phyloP scores from a whole-genome alignment of 2,888 invertebrate genomes.

The Biston stratarius region DNA sequence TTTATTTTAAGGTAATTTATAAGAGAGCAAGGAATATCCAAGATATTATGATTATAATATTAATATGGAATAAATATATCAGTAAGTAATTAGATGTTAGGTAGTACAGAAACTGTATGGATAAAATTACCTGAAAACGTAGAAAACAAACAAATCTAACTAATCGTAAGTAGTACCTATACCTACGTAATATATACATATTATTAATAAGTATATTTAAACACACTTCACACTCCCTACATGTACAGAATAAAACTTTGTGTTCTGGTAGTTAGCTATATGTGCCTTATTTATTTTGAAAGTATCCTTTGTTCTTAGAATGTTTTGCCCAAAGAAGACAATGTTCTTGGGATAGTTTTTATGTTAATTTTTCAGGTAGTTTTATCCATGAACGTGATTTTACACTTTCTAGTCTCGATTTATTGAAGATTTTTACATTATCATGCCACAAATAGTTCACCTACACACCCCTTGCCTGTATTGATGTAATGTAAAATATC shows the following conservation, averaged over 20 bases:
- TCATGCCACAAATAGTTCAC: constrained; percentile 44
- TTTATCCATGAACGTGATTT: constrained; percentile 65
- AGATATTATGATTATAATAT: constrained; percentile 79
- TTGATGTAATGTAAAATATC: constrained; percentile 14
- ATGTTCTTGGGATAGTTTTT: not conserved
- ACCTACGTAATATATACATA: too few relatives aligned
- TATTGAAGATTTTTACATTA: constrained; percentile 66
- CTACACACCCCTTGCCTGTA: constrained; percentile 36
- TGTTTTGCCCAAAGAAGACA: too few relatives aligned
- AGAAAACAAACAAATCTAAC: not conserved
- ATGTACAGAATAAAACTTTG: too few relatives aligned
- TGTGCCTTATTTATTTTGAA: not conserved
- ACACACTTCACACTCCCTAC: too few relatives aligned
- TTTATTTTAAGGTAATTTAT: constrained; percentile 78
- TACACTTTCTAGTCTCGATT: constrained; percentile 84
- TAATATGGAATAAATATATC: constrained; percentile 63
- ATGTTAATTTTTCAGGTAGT: constrained; percentile 58
- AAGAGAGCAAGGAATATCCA: constrained; percentile 83
- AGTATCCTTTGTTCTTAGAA: not conserved
- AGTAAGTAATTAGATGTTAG: constrained; percentile 71
- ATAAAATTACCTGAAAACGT: constrained; percentile 65
- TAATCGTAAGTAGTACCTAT: too few relatives aligned
- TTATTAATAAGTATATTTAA: too few relatives aligned
- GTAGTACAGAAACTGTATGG: constrained; percentile 64
- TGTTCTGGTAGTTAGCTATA: too few relatives aligned